Evolutionary conservation across 1,140 invertebrate genomes (phyloP).

Genomic region (Drosophila persimilis): DNA sequence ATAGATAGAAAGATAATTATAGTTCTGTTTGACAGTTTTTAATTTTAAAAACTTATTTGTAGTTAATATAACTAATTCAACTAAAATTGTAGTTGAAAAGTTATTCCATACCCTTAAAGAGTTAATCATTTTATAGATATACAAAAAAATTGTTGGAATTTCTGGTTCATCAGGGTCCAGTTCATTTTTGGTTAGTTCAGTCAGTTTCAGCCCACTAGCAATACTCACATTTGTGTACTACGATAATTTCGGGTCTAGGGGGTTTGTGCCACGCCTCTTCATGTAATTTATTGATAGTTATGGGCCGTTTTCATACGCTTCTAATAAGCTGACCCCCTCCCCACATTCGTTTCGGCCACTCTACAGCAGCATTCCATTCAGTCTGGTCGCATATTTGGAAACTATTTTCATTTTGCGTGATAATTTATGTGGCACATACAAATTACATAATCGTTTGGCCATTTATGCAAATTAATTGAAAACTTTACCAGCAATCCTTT

Average conservation of each 20-base stretch:
- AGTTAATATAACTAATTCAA: too few species aligned
- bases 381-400: conserved; percentile 68
- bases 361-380: conserved; percentile 22
- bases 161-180: too few species aligned
- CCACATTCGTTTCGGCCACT: not conserved
- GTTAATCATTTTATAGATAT: too few species aligned
- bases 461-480: conserved; percentile 74
- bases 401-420: conserved; percentile 70
- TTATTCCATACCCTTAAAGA: too few species aligned
- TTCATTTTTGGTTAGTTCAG: too few species aligned
- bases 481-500: conserved; percentile 10
- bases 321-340: conserved; percentile 41
- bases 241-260: conserved; percentile 11
- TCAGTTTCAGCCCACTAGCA: not conserved
- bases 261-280: conserved; percentile 36
- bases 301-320: conserved; percentile 25
- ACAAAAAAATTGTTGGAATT: too few species aligned
- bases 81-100: too few species aligned
- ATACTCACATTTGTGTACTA: conserved; percentile 9
- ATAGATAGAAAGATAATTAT: too few species aligned
- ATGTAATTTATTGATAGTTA: conserved; percentile 75
- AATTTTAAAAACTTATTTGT: too few species aligned
- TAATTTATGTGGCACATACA: conserved; percentile 69
- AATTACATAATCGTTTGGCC: conserved; percentile 73
- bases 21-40: too few species aligned